phyloP scores from a whole-genome alignment of 2,888 invertebrate genomes.

The Mesopsocus fuscifrons region DNA sequence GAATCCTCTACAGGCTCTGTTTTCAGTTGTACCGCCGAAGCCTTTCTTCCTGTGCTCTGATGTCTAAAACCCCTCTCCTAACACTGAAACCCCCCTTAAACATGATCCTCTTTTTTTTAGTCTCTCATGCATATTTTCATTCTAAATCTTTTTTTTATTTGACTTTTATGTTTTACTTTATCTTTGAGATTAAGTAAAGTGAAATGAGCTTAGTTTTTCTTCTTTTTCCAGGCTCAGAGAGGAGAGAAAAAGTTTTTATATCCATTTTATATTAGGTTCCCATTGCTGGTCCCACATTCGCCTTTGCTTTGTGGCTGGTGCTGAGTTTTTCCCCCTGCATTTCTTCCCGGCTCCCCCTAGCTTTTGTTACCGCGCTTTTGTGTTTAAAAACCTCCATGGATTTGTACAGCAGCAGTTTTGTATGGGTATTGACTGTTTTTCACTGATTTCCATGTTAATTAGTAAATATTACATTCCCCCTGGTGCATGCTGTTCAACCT shows the following conservation, averaged over 20 bases:
- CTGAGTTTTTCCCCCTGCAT: neutral
- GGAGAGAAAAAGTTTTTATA: slow-evolving; percentile 8
- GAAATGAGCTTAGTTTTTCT: slow-evolving; percentile 10
- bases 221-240: neutral
- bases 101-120: slow-evolving; percentile 7
- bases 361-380: too few species aligned
- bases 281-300: neutral
- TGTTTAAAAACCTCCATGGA: too few species aligned
- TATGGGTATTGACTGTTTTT: too few species aligned
- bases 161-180: slow-evolving; percentile 11
- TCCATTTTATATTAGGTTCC: slow-evolving; percentile 10
- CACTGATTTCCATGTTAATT: too few species aligned
- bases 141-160: slow-evolving; percentile 10
- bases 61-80: too few species aligned
- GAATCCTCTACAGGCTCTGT: too few species aligned
- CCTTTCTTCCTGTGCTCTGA: too few species aligned
- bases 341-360: neutral
- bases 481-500: too few species aligned
- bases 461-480: too few species aligned
- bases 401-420: too few species aligned
- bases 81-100: slow-evolving; percentile 3
- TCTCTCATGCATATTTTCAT: slow-evolving; percentile 10
- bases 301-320: neutral
- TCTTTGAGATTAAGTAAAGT: slow-evolving; percentile 10
- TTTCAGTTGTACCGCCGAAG: too few species aligned